phyloP scores from a whole-genome alignment of 2,113 vertebrate species.

The Etheostoma cragini region DNA sequence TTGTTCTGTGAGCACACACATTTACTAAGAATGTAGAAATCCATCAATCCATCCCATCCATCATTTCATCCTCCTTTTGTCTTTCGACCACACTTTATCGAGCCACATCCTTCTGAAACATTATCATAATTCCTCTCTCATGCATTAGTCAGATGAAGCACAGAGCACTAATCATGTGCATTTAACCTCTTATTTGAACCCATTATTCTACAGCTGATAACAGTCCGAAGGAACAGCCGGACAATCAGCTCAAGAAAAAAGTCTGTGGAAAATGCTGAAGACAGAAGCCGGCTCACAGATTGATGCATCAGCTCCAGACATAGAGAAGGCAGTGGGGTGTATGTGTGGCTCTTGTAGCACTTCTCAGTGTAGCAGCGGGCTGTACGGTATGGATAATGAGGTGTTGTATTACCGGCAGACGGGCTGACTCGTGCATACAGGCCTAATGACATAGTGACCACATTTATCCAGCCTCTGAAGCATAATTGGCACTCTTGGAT shows the following conservation, averaged over 20 bases:
- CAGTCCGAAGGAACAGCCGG: slow-evolving; percentile 30
- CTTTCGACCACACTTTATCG: slow-evolving; percentile 32
- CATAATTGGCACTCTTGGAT: slow-evolving; percentile 63
- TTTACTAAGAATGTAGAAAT: slow-evolving; percentile 22
- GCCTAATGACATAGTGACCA: slow-evolving; percentile 76
- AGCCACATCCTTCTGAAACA: slow-evolving; percentile 41
- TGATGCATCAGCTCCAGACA: slow-evolving; percentile 53
- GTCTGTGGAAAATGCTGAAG: slow-evolving; percentile 55
- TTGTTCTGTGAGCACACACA: slow-evolving; percentile 21
- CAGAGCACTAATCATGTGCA: slow-evolving; percentile 58
- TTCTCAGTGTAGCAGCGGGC: slow-evolving; percentile 39
- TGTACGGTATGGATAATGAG: slow-evolving; percentile 45
- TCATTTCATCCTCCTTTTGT: slow-evolving; percentile 19
- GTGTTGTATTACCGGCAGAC: slow-evolving; percentile 67
- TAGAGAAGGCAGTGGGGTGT: slow-evolving; percentile 13
- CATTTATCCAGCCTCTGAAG: slow-evolving; percentile 55
- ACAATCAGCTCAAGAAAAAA: slow-evolving; percentile 44
- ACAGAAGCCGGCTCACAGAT: slow-evolving; percentile 51
- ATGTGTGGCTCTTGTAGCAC: slow-evolving; percentile 33
- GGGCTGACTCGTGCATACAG: slow-evolving; percentile 72
- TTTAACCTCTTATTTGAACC: slow-evolving; percentile 69
- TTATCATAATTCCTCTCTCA: slow-evolving; percentile 57
- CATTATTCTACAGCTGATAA: slow-evolving; percentile 64
- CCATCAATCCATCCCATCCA: slow-evolving; percentile 7
- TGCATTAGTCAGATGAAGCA: slow-evolving; percentile 64